Evolutionary conservation across 2,888 invertebrate genomes (phyloP).

Genomic region (Volucella inanis): DNA sequence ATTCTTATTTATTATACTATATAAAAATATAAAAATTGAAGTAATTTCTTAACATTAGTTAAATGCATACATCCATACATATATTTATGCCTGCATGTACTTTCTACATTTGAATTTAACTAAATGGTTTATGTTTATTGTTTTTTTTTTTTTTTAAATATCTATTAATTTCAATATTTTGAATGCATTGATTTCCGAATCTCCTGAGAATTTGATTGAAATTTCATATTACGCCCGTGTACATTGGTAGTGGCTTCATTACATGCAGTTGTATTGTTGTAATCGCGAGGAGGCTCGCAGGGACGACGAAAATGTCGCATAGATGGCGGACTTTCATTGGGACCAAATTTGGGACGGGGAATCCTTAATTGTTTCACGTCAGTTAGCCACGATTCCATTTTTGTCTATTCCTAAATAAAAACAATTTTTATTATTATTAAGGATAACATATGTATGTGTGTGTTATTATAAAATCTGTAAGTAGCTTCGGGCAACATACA

Average conservation of each 20-base stretch:
- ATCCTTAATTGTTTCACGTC: constrained; percentile 93
- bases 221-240: constrained; percentile 84
- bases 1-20: no score
- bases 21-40: no score
- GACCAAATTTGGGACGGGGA: constrained; percentile 91
- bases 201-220: constrained; percentile 89
- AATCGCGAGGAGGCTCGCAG: constrained; percentile 91
- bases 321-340: constrained; percentile 82
- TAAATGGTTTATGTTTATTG: no score
- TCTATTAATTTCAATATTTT: constrained; percentile 83
- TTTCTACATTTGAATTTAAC: background rate
- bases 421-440: constrained; percentile 23
- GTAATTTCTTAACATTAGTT: background rate
- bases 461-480: background rate
- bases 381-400: constrained; percentile 92
- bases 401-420: constrained; percentile 41
- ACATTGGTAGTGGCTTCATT: constrained; percentile 76
- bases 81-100: no score
- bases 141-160: background rate
- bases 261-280: constrained; percentile 85
- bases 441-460: background rate
- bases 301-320: constrained; percentile 83
- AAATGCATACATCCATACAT: background rate
- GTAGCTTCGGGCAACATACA: no score
- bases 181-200: constrained; percentile 90